Base-by-base conservation (phyloP, 2,888 invertebrate genomes). In the Dusona sp. region DNA sequence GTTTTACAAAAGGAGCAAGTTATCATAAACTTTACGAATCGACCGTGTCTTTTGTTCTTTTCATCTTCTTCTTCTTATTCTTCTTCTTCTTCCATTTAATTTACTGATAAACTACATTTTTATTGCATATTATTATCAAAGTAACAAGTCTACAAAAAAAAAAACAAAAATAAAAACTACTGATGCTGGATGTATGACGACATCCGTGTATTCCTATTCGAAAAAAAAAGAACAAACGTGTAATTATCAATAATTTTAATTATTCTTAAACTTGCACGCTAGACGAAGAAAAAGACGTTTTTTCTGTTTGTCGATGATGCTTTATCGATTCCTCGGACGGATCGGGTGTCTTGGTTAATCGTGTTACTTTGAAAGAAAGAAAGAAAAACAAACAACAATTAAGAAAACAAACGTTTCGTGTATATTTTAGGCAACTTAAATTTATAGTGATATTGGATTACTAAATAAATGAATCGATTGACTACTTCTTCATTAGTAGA, bases 351-450 rank as follows among this genome's bases (percentile, higher is more conserved):
- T 93, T 93, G 91, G 92, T 93, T 91, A 90, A 86, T 90, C 90
- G 92, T 91, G 91, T 92, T 92, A 92, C 90, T 92, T 92, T 92
- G 91, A 91, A 91, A 91, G 78, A 85, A 57, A 79, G 51, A 72
- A 48, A 73, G 36, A 16, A 19, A 57, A 75, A n/a, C n/a, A n/a
- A n/a, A 61, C 74, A 77, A 67, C 8, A 65, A 75, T 57, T 61
- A 73, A 79, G n/a, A 36, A 75, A 68, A 48, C 54, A 91, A 91
- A 90, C 88, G 87, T 90, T 92, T 92, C 91, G 90, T 94, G 92
- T 93, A 94, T 92, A 93, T 93, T 93, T 93, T 93, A 94, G 93
- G 92, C 93, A 92, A 92, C 92, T 91, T 93, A 92, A 93, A 93
- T 93, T 93, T 92, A 92, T 93, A 92, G 92, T 90, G 90, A 92